These are phyloP conservation scores for Psix sp. DNA, from an alignment of 1,140 invertebrate species.

Conservation along the genomic window DNA sequence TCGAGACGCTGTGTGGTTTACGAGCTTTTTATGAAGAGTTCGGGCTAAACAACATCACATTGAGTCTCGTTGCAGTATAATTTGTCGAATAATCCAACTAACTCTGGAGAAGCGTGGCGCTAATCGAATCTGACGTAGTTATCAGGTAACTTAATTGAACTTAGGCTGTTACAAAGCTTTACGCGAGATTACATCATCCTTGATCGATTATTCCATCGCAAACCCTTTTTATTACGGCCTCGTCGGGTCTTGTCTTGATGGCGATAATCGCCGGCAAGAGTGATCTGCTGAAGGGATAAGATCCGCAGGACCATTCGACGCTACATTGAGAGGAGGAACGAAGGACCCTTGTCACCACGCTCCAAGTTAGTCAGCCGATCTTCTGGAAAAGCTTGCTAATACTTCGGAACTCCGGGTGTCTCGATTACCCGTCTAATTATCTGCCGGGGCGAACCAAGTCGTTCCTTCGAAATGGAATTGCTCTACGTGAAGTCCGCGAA, in stretches of 20 bases:
- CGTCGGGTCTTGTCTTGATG: slow-evolving; percentile 12
- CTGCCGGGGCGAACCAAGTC: slow-evolving; percentile 61
- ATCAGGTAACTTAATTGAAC: slow-evolving; percentile 34
- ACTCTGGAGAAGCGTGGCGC: slow-evolving; percentile 16
- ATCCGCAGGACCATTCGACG: slow-evolving; percentile 52
- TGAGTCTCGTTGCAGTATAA: neutral
- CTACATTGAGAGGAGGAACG: slow-evolving; percentile 23
- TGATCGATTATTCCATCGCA: slow-evolving; percentile 18
- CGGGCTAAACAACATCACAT: slow-evolving; percentile 14
- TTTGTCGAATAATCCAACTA: slow-evolving; percentile 22
- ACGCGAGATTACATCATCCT: slow-evolving; percentile 37
- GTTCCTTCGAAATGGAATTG: slow-evolving; percentile 69
- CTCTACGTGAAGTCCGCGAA: slow-evolving; percentile 63
- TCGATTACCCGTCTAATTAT: slow-evolving; percentile 76
- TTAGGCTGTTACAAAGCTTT: slow-evolving; percentile 23
- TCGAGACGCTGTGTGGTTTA: slow-evolving; percentile 28
- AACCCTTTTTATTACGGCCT: slow-evolving; percentile 21
- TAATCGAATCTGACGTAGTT: slow-evolving; percentile 37
- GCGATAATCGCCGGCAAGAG: slow-evolving; percentile 40
- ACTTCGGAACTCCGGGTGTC: slow-evolving; percentile 61
- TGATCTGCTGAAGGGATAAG: slow-evolving; percentile 54
- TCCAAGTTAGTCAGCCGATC: slow-evolving; percentile 33
- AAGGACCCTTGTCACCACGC: slow-evolving; percentile 23
- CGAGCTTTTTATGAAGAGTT: slow-evolving; percentile 38
- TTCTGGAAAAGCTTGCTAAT: slow-evolving; percentile 40